phyloP scores from a whole-genome alignment of 2,888 invertebrate species.

The Sinelater perroti region DNA sequence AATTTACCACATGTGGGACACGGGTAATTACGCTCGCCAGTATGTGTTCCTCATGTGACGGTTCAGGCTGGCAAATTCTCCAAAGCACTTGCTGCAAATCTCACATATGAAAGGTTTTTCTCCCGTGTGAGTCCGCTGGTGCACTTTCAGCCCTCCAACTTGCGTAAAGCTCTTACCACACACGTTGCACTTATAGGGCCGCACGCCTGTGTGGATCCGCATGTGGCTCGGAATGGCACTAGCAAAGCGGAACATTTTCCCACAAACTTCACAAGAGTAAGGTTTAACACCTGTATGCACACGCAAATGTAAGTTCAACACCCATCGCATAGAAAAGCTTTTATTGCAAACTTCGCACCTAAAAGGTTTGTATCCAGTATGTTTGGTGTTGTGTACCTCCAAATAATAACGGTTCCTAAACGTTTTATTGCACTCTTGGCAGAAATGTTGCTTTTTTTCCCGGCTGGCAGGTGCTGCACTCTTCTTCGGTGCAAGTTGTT shows the following conservation, averaged over 20 bases:
- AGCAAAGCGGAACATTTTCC: slow-evolving; percentile 27
- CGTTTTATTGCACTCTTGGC: slow-evolving; percentile 28
- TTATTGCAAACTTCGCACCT: slow-evolving; percentile 29
- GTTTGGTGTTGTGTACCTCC: slow-evolving; percentile 28
- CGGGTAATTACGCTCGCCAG: slow-evolving; percentile 24
- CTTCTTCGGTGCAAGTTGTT: not conserved
- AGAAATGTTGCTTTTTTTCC: slow-evolving; percentile 15
- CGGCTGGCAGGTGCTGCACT: not conserved
- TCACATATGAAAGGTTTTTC: slow-evolving; percentile 34
- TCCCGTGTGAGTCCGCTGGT: slow-evolving; percentile 31
- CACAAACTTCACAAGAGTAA: slow-evolving; percentile 32
- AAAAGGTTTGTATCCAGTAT: slow-evolving; percentile 31
- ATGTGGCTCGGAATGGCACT: slow-evolving; percentile 27
- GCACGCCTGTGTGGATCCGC: slow-evolving; percentile 30
- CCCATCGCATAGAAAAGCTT: slow-evolving; percentile 32
- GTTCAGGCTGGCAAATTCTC: slow-evolving; percentile 28
- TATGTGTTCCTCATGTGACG: slow-evolving; percentile 22
- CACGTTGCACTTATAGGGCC: slow-evolving; percentile 26
- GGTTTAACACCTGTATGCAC: slow-evolving; percentile 30
- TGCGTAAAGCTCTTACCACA: slow-evolving; percentile 25
- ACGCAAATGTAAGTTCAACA: slow-evolving; percentile 24
- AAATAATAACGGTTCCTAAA: slow-evolving; percentile 31
- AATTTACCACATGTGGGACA: slow-evolving; percentile 34
- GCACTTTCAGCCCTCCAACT: slow-evolving; percentile 25
- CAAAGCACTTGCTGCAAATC: slow-evolving; percentile 36